Percentiles rank a stretch among this genome's conserved stretches.
phyloP scores from a whole-genome alignment of 2,888 invertebrate species.

The Cactoblastis cactorum region DNA sequence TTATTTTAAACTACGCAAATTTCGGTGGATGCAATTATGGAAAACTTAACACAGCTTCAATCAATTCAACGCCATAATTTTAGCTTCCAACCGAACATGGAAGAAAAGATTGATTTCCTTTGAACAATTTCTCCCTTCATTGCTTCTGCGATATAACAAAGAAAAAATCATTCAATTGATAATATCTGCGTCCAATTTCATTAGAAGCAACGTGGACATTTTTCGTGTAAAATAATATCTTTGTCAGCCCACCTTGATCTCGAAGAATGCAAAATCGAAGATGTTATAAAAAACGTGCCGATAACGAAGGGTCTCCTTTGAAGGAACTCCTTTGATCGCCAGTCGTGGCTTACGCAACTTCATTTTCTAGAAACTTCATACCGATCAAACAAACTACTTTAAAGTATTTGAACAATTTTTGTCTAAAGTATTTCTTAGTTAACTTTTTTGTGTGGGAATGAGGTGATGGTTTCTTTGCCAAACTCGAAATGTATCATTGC shows the following conservation, averaged over 20 bases:
- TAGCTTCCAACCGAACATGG: background rate
- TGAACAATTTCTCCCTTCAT: background rate
- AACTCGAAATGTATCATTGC: background rate
- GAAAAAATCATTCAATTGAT: conserved; percentile 1
- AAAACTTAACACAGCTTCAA: background rate
- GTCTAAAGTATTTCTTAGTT: background rate
- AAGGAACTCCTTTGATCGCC: conserved; percentile 12
- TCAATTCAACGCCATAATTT: background rate
- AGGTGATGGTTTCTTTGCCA: background rate
- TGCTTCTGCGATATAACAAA: background rate
- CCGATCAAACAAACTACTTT: background rate
- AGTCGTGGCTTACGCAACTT: conserved; percentile 1
- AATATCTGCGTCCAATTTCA: conserved; percentile 15
- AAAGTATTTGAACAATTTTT: background rate
- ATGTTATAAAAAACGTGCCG: conserved; percentile 1
- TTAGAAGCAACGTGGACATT: conserved; percentile 19
- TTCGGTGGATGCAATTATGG: background rate
- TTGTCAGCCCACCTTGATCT: conserved; percentile 24
- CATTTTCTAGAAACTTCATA: background rate
- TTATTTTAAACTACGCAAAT: background rate
- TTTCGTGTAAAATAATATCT: conserved; percentile 34
- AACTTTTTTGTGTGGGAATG: background rate
- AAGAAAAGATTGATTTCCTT: background rate
- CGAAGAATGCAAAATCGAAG: conserved; percentile 12
- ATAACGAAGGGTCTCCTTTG: conserved; percentile 14